Base-by-base conservation (phyloP, 2,113 vertebrate genomes). In the Cairina moschata region DNA sequence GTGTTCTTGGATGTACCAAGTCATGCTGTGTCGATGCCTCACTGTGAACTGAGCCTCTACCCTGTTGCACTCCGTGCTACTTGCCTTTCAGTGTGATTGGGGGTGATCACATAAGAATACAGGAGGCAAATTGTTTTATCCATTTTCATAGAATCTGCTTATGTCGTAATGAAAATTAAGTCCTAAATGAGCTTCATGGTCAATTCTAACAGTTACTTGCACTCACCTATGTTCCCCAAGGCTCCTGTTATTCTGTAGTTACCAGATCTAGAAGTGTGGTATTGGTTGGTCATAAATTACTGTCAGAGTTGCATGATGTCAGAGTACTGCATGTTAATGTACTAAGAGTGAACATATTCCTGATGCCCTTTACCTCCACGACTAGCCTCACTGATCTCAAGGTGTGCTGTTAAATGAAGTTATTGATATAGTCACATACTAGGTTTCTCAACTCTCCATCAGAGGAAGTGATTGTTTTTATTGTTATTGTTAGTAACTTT, bases 401-500 rank as follows among this genome's bases (percentile, higher is more conserved):
- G 79, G 77, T 38, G 54, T 44, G 42, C 36, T 62, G 9, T 32
- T 59, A 67, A 11, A 82, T 11, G 65, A 29, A 82, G 58, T 50
- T 83, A 85, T 95, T 68, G 63, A 40, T 2, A 2, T 59, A 74
- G 67, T 34, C 63, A 38, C 59, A 40, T 2, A 32, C 81, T 31
- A 55, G 42, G 23, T 5, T 91, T 78, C 80, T 31, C 91, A 88
- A 14, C 66, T 75, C 83, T 40, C 77, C 83, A 25, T 23, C 72
- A 67, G 83, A 56, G 54, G 71, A 89, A 89, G 62, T 73, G 79
- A 86, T 94, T 89, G 66, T 74, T 94, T 94, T 96, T 96, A 81
- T 93, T 95, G 90, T 97, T 96, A 95, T 88, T 97, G 88, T 97
- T 95, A 56, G 69, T 95, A 98, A 95, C 88, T 97, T 97, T 97